phyloP scores from a whole-genome alignment of 2,113 vertebrate species.

The Melanerpes aurifrons region DNA sequence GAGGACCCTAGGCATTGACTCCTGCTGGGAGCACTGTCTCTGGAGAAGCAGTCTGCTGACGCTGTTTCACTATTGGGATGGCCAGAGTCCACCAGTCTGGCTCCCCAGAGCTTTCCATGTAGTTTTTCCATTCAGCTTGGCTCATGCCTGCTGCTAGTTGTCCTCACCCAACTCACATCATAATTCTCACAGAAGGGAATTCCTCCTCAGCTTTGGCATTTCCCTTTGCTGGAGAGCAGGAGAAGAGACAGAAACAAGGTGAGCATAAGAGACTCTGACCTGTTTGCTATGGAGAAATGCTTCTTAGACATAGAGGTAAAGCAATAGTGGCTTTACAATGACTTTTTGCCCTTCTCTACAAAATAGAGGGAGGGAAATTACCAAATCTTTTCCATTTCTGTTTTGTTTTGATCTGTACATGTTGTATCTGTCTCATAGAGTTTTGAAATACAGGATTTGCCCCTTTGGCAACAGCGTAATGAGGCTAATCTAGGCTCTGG shows the following conservation, averaged over 20 bases:
- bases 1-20: neutral
- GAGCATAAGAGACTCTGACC: neutral
- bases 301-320: neutral
- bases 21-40: neutral
- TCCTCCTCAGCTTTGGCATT: neutral
- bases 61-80: neutral
- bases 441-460: neutral
- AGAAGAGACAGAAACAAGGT: neutral
- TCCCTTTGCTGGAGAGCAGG: neutral
- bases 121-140: neutral
- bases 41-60: neutral
- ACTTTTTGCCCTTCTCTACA: neutral
- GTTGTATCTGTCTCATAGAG: neutral
- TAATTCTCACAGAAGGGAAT: neutral
- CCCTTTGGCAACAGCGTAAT: neutral
- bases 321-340: neutral
- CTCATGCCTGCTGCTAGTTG: fast-evolving
- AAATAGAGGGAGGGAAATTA: neutral
- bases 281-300: neutral
- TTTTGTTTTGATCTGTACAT: neutral
- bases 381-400: neutral
- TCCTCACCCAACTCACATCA: neutral
- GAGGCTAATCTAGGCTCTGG: neutral
- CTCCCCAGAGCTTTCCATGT: neutral
- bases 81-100: neutral